Conservation (phyloP, 2,888 invertebrate genomes). For the Eugnorisma glareosa region DNA sequence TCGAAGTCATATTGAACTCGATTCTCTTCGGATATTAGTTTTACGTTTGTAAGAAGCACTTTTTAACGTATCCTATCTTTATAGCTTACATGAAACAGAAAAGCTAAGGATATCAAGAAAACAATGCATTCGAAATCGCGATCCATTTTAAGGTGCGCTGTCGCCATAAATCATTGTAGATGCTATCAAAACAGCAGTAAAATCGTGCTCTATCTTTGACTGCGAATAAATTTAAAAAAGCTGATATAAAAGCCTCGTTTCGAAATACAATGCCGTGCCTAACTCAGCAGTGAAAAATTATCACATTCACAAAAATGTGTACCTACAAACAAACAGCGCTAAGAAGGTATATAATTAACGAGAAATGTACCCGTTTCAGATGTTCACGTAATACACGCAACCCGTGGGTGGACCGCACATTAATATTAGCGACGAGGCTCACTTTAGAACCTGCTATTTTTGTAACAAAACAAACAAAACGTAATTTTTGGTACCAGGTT, state of each 20-base stretch:
- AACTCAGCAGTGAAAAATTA: conserved; percentile 10
- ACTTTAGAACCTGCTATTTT: conserved; percentile 44
- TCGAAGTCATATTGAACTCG: conserved; percentile 76
- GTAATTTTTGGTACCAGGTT: conserved; percentile 19
- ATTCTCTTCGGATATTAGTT: conserved; percentile 67
- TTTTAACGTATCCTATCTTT: conserved; percentile 56
- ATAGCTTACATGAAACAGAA: conserved; percentile 39
- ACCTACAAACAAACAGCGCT: conserved; percentile 51
- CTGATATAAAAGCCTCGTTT: conserved; percentile 26
- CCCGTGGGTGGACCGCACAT: conserved; percentile 68
- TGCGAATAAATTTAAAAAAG: conserved; percentile 29
- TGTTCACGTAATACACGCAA: conserved; percentile 68
- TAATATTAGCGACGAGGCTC: conserved; percentile 64
- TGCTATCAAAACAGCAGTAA: conserved; percentile 50
- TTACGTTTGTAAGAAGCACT: conserved; percentile 62
- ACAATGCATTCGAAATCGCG: conserved; percentile 54
- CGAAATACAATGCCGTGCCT: conserved; percentile 18
- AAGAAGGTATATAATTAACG: conserved; percentile 68
- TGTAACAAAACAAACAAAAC: conserved; percentile 40
- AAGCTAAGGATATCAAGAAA: conserved; percentile 35
- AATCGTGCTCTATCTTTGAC: conserved; percentile 42
- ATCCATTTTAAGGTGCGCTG: conserved; percentile 40
- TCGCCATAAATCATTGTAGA: conserved; percentile 54
- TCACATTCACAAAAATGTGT: conserved; percentile 62
- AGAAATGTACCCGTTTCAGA: conserved; percentile 60